Evolutionary conservation across 2,113 vertebrate species (phyloP), one percentile per base, ranked within the genome.

Genomic region (Craseonycteris thonglongyai): DNA sequence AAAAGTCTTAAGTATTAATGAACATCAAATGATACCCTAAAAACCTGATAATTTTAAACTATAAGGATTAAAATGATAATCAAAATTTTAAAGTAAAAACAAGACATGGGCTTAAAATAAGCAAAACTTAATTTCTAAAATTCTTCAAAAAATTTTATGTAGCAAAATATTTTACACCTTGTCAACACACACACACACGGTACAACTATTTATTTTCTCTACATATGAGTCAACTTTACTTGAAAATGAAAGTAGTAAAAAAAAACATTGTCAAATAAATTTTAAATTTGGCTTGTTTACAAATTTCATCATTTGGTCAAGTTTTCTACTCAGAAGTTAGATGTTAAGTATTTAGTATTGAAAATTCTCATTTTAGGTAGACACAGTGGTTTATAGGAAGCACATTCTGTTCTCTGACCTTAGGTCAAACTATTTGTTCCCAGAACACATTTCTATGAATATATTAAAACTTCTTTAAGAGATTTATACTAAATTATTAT

Each of bases 311-410:
- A 83, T 80, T 72, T 10, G 4, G 13, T 12, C 18, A 69, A 51
- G 40, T 91, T 63, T 91, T 79, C 47, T 82, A 58, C 56, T 72
- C 61, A 86, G 11, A 93, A 86, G 33, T 58, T 86, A 78, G 42
- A 78, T 14, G 47, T 45, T 69, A 94, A 56, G 3, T 66, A 54
- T 51, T 85, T 75, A 91, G 24, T 49, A 56, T 8, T 28, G 14
- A 91, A 84, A 93, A n/a, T n/a, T 78, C 80, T 88, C 51, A 80
- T 80, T 74, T 87, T 87, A 61, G 30, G 19, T 58, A 93, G 45
- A 16, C 38, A 88, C 33, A 65, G 22, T 63, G 8, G 13, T 65
- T 80, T 88, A 87, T 2, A 71, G 45, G 91, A 81, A 93, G 19
- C 7, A 75, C 11, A 68, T 8, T 86, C 30, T 38, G 40, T 26